A percentile compares a stretch with the other conserved stretches of the same genome.
phyloP scores from a whole-genome alignment of 2,888 invertebrate species.

The Capitulum mitella region DNA sequence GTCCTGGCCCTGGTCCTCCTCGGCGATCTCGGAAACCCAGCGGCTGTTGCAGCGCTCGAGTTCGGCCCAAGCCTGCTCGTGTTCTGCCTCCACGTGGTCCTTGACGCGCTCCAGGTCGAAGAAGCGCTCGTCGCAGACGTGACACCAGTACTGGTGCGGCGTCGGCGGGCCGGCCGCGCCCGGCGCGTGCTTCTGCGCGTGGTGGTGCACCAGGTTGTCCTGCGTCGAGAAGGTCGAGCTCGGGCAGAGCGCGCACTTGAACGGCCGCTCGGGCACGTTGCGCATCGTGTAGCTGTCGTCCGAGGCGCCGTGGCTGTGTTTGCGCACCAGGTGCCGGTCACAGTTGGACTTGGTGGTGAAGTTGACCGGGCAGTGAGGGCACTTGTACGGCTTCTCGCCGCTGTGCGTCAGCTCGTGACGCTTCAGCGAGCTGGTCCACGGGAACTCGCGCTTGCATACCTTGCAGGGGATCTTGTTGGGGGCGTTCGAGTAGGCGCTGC shows the following conservation, averaged over 20 bases:
- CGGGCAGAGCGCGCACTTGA: slow-evolving; percentile 70
- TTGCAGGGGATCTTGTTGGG: slow-evolving; percentile 90
- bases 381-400: slow-evolving; percentile 91
- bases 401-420: slow-evolving; percentile 92
- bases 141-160: slow-evolving; percentile 67
- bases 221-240: slow-evolving; percentile 73
- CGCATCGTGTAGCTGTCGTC: slow-evolving; percentile 49
- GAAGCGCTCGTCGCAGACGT: slow-evolving; percentile 81
- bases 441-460: slow-evolving; percentile 87
- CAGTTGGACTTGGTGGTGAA: slow-evolving; percentile 97
- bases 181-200: slow-evolving; percentile 57
- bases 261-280: slow-evolving; percentile 67
- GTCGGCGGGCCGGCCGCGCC: slow-evolving; percentile 28
- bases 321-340: slow-evolving; percentile 83
- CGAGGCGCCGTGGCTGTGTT: slow-evolving; percentile 58
- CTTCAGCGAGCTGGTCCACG: slow-evolving; percentile 92
- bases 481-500: slow-evolving; percentile 89
- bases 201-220: slow-evolving; percentile 70
- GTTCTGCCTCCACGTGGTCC: slow-evolving; percentile 67
- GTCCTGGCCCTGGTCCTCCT: slow-evolving; percentile 58
- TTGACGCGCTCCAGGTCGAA: slow-evolving; percentile 68
- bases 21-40: slow-evolving; percentile 40
- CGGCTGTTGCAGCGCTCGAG: slow-evolving; percentile 50
- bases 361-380: slow-evolving; percentile 81
- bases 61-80: slow-evolving; percentile 68